phyloP scores from a whole-genome alignment of 2,113 vertebrate genomes.

The Camelus bactrianus region DNA sequence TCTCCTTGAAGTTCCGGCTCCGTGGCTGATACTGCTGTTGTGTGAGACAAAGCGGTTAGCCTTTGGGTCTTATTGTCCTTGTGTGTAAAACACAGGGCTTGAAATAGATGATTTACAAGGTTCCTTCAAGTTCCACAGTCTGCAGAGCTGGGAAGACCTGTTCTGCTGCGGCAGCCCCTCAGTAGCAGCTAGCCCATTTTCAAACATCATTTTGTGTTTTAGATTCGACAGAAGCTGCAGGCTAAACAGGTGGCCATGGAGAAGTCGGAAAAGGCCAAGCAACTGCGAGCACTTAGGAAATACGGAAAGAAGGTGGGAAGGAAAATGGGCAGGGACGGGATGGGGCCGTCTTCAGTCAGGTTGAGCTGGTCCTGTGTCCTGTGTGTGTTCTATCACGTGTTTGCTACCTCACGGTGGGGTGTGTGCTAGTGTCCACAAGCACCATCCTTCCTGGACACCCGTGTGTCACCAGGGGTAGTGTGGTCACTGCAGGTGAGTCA shows the following conservation, averaged over 20 bases:
- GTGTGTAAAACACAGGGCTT: background rate
- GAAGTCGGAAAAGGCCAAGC: constrained; percentile 97
- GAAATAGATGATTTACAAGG: background rate
- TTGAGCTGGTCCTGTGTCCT: background rate
- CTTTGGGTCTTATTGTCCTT: background rate
- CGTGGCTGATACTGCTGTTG: background rate
- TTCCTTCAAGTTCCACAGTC: background rate
- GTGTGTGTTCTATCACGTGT: background rate
- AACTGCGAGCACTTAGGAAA: constrained; percentile 96
- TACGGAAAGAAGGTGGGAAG: constrained; percentile 96
- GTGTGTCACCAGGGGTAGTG: background rate
- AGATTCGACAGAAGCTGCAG: constrained; percentile 95
- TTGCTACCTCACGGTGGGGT: background rate
- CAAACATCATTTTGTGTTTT: constrained; percentile 62
- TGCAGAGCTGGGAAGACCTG: background rate
- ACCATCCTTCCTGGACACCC: background rate
- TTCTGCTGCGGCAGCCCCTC: background rate
- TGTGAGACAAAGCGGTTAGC: background rate
- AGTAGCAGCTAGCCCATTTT: background rate
- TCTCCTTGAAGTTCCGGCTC: background rate
- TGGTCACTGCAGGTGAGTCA: background rate
- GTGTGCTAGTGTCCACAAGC: background rate
- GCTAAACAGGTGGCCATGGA: constrained; percentile 94
- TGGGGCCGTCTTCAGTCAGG: background rate
- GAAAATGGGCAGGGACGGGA: background rate